Evolutionary conservation across 2,797 vertebrate genomes (phyloP), one percentile per base, ranked within the genome.

Genomic region (Simalia tracyae): DNA sequence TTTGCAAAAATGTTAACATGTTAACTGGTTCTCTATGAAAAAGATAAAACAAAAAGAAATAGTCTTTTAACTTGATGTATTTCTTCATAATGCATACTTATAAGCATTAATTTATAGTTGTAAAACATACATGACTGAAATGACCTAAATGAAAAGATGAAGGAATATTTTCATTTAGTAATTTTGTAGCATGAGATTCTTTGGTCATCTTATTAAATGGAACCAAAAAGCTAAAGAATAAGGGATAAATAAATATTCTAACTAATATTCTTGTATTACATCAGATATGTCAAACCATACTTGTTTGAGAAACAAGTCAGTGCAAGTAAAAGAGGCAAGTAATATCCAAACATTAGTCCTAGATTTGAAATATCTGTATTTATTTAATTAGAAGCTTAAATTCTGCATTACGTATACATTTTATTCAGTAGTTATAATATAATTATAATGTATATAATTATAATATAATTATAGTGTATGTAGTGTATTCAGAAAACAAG

Each of bases 401-500:
- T 59, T 60, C 19, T 60, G 5, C 59, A 60, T 22, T 60, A 60
- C 5, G 59, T 19, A 19, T 60, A 60, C 59, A 60, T 60, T 60
- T 60, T 60, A 60, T 17, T 60, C 59, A 60, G 19, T 19, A 60
- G 59, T 60, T 60, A 60, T 60, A 60, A 60, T 50, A 50, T 50
- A 50, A 50, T 7, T 50, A 50, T 50, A 50, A 50, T 50, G 7
- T 5, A 50, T 50, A 50, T 50, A 50, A 50, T 7, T 50, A 50
- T 50, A 50, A 50, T 50, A 7, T 50, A 50, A 50, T 7, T 50
- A 68, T 31, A 54, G 42, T 42, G 3, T 42, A 42, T 42, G 42
- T 42, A 42, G 42, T 42, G 42, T 28, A 60, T 92, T 95, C 56
- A 90, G 81, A 36, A 61, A 64, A 60, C 50, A 89, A 81, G n/a